Conservation (phyloP, 1,140 invertebrate genomes). For the Lanistes nyassanus region DNA sequence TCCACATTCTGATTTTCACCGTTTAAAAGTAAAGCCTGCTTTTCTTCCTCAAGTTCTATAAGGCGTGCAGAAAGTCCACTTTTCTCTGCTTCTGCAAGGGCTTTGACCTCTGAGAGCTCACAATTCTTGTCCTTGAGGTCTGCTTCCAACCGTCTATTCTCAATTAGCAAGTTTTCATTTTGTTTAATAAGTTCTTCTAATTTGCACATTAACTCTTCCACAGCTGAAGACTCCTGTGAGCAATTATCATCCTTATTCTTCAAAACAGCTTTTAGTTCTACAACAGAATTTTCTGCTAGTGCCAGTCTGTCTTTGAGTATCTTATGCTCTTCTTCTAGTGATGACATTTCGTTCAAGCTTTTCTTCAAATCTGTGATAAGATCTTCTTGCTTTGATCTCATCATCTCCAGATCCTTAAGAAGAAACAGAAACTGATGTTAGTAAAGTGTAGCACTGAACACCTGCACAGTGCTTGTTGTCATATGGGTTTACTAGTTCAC, state of each 20-base stretch:
- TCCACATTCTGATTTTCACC: not conserved
- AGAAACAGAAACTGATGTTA: not conserved
- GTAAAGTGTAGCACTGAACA: too few species aligned
- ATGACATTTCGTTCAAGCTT: slow-evolving; percentile 5
- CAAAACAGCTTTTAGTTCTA: slow-evolving; percentile 3
- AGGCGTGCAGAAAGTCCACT: slow-evolving; percentile 10
- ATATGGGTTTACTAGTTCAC: too few species aligned
- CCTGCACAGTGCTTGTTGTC: too few species aligned
- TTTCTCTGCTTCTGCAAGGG: slow-evolving; percentile 10
- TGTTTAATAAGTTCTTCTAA: slow-evolving; percentile 28
- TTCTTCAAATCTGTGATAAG: not conserved
- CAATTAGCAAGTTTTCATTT: slow-evolving; percentile 21
- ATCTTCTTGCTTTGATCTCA: slow-evolving; percentile 1
- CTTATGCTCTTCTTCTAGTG: slow-evolving; percentile 6
- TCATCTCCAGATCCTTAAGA: slow-evolving; percentile 4
- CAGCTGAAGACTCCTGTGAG: slow-evolving; percentile 2
- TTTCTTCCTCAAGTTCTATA: slow-evolving; percentile 7
- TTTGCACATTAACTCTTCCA: slow-evolving; percentile 21
- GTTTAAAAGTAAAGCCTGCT: not conserved
- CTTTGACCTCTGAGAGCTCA: not conserved
- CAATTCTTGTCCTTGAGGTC: not conserved
- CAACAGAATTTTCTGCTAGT: not conserved
- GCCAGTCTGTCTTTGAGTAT: not conserved
- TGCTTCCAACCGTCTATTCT: slow-evolving; percentile 31
- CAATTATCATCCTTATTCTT: not conserved